Base-by-base conservation (phyloP, 2,797 vertebrate genomes). In the Echiichthys vipera region DNA sequence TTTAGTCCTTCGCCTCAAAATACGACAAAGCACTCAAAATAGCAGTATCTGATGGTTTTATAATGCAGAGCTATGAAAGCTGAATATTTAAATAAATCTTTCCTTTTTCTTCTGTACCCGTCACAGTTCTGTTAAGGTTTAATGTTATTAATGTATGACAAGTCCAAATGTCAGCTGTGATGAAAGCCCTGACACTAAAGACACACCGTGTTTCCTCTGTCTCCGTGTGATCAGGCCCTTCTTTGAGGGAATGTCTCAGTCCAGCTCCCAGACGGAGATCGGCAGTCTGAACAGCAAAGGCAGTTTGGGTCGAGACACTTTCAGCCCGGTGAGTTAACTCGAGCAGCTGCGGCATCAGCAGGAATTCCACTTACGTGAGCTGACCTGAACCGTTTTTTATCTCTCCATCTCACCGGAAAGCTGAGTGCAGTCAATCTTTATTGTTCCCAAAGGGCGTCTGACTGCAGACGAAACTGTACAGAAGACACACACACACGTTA, bases 231-330 rank as follows among this genome's bases (percentile, higher is more conserved):
- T 14, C 91, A 99, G 98, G 95, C 98, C 98, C 22, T 99, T 98
- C 95, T 99, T 99, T 77, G 98, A 99, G 92, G 98, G 98, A 37
- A 98, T 99, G 96, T 99, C 98, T 51, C 98, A 99, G 94, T 99
- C 98, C 87, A 99, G 97, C 94, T 99, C 98, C 15, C 98, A 99
- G 95, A 99, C 97, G 10, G 98, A 99, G 96, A 98, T 99, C 74
- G 97, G 97, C 89, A 99, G 98, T 85, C 94, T 99, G 91, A 97
- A 98, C 94, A 97, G 97, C 93, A 97, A 97, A 95, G 96, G 97
- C 92, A 98, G 97, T 90, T 90, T 98, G 72, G 96, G 96, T 53
- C 94, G 94, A 81, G 97, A 99, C 81, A 86, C 94, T 58, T 95
- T 95, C 94, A 98, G 97, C 73, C 96, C 96, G 61, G 98, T 99